These are phyloP conservation scores for Cylindroiulus punctatus DNA, from an alignment of 2,888 invertebrate genomes.

Conservation along the genomic window DNA sequence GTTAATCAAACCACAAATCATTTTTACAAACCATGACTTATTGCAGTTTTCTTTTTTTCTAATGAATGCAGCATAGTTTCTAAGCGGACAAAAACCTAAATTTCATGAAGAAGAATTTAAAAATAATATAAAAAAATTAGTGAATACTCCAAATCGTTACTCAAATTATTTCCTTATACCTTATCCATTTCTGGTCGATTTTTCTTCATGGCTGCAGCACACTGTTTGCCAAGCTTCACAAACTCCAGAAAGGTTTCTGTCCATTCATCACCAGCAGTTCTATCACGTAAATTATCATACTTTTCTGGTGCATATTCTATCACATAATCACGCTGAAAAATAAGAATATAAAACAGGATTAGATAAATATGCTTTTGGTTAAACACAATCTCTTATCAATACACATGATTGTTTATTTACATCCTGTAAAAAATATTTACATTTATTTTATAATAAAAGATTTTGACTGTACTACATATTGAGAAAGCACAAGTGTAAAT, in stretches of 20 bases:
- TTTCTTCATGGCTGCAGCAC: conserved; percentile 35
- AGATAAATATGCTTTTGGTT: no score
- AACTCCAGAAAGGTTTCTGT: conserved; percentile 52
- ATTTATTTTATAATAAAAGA: no score
- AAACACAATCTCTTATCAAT: no score
- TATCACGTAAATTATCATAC: conserved; percentile 47
- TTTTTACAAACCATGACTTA: not conserved
- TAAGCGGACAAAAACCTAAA: not conserved
- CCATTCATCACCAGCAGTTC: conserved; percentile 51
- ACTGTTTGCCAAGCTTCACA: conserved; percentile 10
- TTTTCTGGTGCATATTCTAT: conserved; percentile 27
- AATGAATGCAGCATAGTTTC: not conserved
- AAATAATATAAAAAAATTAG: not conserved
- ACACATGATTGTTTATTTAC: no score
- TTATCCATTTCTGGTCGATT: conserved; percentile 55
- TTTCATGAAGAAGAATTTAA: not conserved
- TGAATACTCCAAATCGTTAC: no score
- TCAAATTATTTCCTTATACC: not conserved
- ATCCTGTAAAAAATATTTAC: no score
- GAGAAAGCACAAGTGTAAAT: no score
- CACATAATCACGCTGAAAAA: conserved; percentile 54
- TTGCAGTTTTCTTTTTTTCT: conserved; percentile 12
- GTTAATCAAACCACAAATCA: not conserved
- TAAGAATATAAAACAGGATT: not conserved
- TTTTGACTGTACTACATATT: no score